Evolutionary conservation across 1,140 invertebrate species (phyloP).

Genomic region (Drosophila malerkotliana): DNA sequence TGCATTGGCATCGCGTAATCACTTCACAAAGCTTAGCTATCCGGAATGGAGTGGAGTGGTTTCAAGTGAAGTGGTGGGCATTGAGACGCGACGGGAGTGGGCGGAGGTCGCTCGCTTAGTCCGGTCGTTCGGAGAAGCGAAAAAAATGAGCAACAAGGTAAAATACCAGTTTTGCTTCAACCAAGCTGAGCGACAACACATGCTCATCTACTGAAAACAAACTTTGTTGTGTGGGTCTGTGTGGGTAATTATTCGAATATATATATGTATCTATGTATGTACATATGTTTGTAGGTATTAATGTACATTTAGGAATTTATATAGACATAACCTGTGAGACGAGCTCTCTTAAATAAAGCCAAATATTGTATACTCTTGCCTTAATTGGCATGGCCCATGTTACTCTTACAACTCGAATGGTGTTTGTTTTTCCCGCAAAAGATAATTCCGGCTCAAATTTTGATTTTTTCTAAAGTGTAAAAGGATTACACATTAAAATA

Average conservation of each 20-base stretch:
- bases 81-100: neutral
- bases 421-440: neutral
- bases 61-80: neutral
- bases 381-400: neutral
- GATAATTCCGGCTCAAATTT: neutral
- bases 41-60: neutral
- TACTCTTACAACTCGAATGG: too few species aligned
- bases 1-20: conserved; percentile 29
- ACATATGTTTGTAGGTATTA: neutral
- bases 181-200: conserved; percentile 2
- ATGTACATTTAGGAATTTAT: neutral
- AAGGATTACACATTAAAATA: neutral
- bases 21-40: conserved; percentile 25
- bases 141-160: conserved; percentile 4
- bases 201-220: neutral
- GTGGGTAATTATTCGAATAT: neutral
- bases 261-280: neutral
- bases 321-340: neutral
- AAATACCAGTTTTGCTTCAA: conserved; percentile 21
- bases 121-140: neutral
- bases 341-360: neutral
- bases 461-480: too few species aligned
- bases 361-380: neutral
- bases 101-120: neutral
- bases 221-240: neutral